Base-by-base conservation (phyloP, 2,888 invertebrate genomes). In the Tridacna gigas region DNA sequence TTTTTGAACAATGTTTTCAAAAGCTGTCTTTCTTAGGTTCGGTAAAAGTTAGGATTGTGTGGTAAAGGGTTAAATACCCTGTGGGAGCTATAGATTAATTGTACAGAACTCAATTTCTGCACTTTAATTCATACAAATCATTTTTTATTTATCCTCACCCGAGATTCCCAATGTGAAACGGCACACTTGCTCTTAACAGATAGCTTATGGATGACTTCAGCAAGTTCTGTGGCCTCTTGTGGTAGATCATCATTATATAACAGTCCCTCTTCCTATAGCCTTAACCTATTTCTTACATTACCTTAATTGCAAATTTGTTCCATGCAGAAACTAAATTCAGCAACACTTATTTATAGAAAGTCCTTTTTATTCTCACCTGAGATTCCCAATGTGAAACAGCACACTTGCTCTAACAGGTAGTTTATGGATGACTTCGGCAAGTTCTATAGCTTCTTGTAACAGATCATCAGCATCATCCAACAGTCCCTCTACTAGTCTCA, bases 381-480 rank as follows among this genome's bases (percentile, higher is more conserved):
- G 89, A 56, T 86, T 78, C 28, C 92, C 93, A 15, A 91, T 82
- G 75, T 92, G 89, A 79, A 88, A 90, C 60, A 89, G 86, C 18
- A 91, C 88, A 26, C 88, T 88, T 13, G 92, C 91, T 56, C 86
- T 80, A 26, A 87, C 86, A 18, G 88, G 84, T 22, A 90, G 75
- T 79, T 90, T 90, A 60, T 86, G 82, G 69, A 86, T 82, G 22
- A 90, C 83, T n/a, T 88, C 89, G 11, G 91, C 89, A 77, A 90
- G 90, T 37, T 91, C 90, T 13, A 90, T 82, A 5, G 92, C 91
- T 76, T 92, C 91, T 74, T 88, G 86, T 26, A 93, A 86, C 26
- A 93, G 82, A 73, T 90, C 91, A 79, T 92, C 92, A 11, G 91
- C 92, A 83, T 91, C 91, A 15, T 83, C 86, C 11, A 89, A 37